Base-by-base conservation (phyloP, 1,140 invertebrate genomes). In the Anthonomus grandis region DNA sequence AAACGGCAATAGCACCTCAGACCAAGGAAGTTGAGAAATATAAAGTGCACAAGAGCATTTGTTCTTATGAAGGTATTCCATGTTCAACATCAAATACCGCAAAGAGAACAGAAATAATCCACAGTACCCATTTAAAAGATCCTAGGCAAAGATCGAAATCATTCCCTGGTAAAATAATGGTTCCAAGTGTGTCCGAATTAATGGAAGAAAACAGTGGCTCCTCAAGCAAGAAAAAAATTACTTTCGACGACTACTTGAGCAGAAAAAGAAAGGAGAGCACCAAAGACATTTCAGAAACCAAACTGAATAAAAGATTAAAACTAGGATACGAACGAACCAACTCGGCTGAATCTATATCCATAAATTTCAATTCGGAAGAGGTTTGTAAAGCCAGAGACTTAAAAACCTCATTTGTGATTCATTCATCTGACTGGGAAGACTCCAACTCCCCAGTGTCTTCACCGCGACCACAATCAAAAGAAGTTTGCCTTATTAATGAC, bases 401-500 rank as follows among this genome's bases (percentile, higher is more conserved):
- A 4, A 52, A 58, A 51, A 50, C 47, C 10, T 51, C 47, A 8
- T 51, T 45, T 10, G 42, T 60, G 8, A 53, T 52, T 24, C 50
- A 59, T 34, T 59, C 52, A 13, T 60, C 50, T 39, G 59, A 64
- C 24, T 65, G 64, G 64, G 64, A 65, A 42, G 62, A 65, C 25
- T 59, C 62, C 12, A 21, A 45, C n/a, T 63, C 61, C 1, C 58
- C 64, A 13, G 41, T 48, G 41, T 31, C 50, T 9, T 36, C 55
- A 13, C 19, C 34, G 21, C n/a, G n/a, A n/a, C 19, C 42, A 48
- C 4, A 36, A 45, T 27, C 50, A 13, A 23, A 49, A 37, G 13
- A 52, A 24, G 19, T 47, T 45, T 45, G 49, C 38, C 47, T 58
- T 49, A 52, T 53, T 13, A 12, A 51, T 9, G 58, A 60, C 19